A percentile compares a stretch with the other conserved stretches of the same genome.
phyloP scores from a whole-genome alignment of 2,797 vertebrate genomes.

The Protosalanx chinensis region DNA sequence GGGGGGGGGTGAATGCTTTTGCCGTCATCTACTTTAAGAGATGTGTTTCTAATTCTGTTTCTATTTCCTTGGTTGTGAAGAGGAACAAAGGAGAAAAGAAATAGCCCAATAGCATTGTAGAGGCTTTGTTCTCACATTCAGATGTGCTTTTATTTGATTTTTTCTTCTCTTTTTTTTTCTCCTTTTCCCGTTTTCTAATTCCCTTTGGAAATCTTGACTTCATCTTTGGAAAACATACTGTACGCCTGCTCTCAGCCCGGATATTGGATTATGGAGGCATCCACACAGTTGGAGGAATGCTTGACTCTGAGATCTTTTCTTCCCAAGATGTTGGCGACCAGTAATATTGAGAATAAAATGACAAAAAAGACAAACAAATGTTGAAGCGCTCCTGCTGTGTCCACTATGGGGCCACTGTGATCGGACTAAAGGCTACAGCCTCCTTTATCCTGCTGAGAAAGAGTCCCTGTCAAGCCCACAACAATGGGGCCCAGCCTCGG shows the following conservation, averaged over 20 bases:
- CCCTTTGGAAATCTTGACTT: slow-evolving; percentile 56
- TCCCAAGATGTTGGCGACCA: slow-evolving; percentile 75
- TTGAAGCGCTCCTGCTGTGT: slow-evolving; percentile 76
- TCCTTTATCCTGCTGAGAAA: slow-evolving; percentile 80
- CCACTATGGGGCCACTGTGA: slow-evolving; percentile 80
- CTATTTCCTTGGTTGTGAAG: slow-evolving; percentile 36
- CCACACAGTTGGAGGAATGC: slow-evolving; percentile 66
- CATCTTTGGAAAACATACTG: slow-evolving; percentile 55
- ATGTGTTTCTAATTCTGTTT: slow-evolving; percentile 18
- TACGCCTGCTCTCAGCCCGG: slow-evolving; percentile 53
- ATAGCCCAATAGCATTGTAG: slow-evolving; percentile 26
- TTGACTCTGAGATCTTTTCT: slow-evolving; percentile 78
- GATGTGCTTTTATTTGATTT: slow-evolving; percentile 34
- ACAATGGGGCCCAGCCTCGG: slow-evolving; percentile 84
- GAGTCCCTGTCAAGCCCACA: slow-evolving; percentile 85
- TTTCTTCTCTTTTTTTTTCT: slow-evolving; percentile 24
- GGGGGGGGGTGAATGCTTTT: slow-evolving; percentile 25
- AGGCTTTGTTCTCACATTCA: slow-evolving; percentile 48
- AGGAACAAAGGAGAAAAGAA: slow-evolving; percentile 42
- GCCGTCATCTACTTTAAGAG: slow-evolving; percentile 10
- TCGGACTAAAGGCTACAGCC: slow-evolving; percentile 80
- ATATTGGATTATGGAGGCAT: slow-evolving; percentile 74
- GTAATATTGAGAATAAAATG: slow-evolving; percentile 71
- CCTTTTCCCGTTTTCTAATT: slow-evolving; percentile 40
- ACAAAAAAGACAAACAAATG: slow-evolving; percentile 78